Base-by-base conservation (phyloP, 2,113 vertebrate species). In the Piprites chloris region DNA sequence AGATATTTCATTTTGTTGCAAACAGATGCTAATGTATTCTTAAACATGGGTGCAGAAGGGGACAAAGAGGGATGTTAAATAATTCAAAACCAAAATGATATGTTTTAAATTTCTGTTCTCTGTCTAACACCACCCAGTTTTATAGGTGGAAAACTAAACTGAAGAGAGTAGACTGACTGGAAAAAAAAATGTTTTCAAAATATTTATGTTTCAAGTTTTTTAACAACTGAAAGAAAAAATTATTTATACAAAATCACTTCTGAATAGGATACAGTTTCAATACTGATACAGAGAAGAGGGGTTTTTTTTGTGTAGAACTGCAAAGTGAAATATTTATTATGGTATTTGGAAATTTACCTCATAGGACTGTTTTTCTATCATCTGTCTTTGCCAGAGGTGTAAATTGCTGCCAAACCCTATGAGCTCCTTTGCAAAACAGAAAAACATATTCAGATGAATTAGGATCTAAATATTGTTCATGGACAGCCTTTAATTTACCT, bases 251-350 rank as follows among this genome's bases (percentile, higher is more conserved):
- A 28, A 81, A n/a, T 46, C 22, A 49, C 16, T 74, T 87, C 7
- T 8, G 55, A 2, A 49, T 74, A 78, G 4, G 73, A 61, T 72
- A 63, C 12, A 50, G 4, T 23, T 86, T 65, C 49, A 76, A 44
- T 44, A 80, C 0, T 42, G 14, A 19, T n/a, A 46, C 5, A 78
- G 26, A 78, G 86, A 65, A 49, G 0, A 46, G 6, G 4, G 2
- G 0, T 11, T 12, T 20, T 53, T 32, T 32, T 49, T 62, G 3
- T 20, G 2, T n/a, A 41, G 49, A 58, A 4, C 18, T 62, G 9
- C 5, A 44, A 89, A 77, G 2, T 41, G 5, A 85, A 89, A 66
- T 53, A 58, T 66, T 87, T 91, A 30, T 86, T 69, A 13, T 8
- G 16, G 6, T 47, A 69, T 53, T 65, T 74, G 6, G 9, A 77